phyloP scores from a whole-genome alignment of 1,140 invertebrate species.

The Zaprionus ornatus region DNA sequence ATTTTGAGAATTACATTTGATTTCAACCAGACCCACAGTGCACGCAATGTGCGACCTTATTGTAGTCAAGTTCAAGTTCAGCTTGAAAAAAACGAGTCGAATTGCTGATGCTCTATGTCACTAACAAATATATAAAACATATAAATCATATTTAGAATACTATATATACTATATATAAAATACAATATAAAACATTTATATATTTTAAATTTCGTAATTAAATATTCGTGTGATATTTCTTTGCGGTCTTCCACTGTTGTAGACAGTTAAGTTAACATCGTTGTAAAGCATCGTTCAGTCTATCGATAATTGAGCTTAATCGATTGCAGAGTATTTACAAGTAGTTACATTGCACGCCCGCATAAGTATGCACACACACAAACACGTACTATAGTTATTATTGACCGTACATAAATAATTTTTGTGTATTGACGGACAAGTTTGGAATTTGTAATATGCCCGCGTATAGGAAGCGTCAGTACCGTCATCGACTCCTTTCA shows the following conservation, averaged over 20 bases:
- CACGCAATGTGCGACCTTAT: not conserved
- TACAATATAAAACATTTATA: too few relatives aligned
- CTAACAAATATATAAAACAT: too few relatives aligned
- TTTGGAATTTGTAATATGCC: conserved; percentile 30
- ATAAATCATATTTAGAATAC: too few relatives aligned
- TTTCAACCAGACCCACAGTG: not conserved
- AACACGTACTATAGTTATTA: not conserved
- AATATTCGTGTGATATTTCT: too few relatives aligned
- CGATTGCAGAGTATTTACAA: conserved; percentile 6
- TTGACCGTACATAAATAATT: conserved; percentile 25
- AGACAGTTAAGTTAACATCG: not conserved
- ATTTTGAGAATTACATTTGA: conserved; percentile 1
- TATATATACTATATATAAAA: too few relatives aligned
- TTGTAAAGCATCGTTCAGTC: not conserved
- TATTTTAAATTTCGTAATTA: too few relatives aligned
- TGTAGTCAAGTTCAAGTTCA: conserved; percentile 43
- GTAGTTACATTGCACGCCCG: conserved; percentile 15
- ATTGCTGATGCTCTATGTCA: not conserved
- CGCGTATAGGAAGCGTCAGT: conserved; percentile 8
- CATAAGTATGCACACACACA: conserved; percentile 12
- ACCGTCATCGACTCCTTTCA: not conserved
- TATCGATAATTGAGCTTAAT: not conserved
- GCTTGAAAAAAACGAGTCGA: not conserved
- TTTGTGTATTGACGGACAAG: conserved; percentile 9
- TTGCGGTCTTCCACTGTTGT: too few relatives aligned